phyloP scores from a whole-genome alignment of 2,888 invertebrate species.

The Pterostichus madidus region DNA sequence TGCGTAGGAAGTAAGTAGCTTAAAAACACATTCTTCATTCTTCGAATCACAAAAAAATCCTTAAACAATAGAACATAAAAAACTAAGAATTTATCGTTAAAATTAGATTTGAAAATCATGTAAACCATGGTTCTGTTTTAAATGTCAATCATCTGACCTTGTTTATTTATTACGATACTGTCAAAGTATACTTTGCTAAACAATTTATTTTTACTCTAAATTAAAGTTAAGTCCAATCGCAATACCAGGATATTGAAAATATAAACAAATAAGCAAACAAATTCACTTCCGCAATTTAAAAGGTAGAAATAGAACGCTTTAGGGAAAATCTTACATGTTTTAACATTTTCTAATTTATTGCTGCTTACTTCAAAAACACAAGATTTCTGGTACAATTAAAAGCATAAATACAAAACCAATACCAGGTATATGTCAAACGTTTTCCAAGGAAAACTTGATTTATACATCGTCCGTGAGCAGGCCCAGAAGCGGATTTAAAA shows the following conservation, averaged over 20 bases:
- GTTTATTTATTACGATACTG: constrained; percentile 46
- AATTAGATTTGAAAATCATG: constrained; percentile 44
- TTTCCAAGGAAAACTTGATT: constrained; percentile 51
- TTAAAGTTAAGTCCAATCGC: constrained; percentile 10
- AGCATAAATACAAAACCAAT: constrained; percentile 20
- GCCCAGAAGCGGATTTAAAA: too few species aligned
- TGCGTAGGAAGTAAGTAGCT: constrained; percentile 28
- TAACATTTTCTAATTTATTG: constrained; percentile 9
- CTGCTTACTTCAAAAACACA: not conserved
- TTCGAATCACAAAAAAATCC: constrained; percentile 3
- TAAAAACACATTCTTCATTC: constrained; percentile 36
- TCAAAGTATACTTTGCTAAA: constrained; percentile 45
- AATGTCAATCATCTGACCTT: constrained; percentile 43
- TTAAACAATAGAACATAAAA: constrained; percentile 38
- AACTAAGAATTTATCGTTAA: constrained; percentile 32
- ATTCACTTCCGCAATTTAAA: constrained; percentile 21
- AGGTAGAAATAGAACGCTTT: not conserved
- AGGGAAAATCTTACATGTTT: not conserved
- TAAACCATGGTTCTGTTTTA: constrained; percentile 16
- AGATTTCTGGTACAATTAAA: not conserved
- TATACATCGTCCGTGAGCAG: constrained; percentile 13
- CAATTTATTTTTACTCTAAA: constrained; percentile 49
- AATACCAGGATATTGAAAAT: constrained; percentile 9
- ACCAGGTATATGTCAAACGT: not conserved
- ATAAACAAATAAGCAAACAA: not conserved